These are phyloP conservation scores for Maniola hyperantus DNA, from an alignment of 2,888 invertebrate species.

Conservation along the genomic window DNA sequence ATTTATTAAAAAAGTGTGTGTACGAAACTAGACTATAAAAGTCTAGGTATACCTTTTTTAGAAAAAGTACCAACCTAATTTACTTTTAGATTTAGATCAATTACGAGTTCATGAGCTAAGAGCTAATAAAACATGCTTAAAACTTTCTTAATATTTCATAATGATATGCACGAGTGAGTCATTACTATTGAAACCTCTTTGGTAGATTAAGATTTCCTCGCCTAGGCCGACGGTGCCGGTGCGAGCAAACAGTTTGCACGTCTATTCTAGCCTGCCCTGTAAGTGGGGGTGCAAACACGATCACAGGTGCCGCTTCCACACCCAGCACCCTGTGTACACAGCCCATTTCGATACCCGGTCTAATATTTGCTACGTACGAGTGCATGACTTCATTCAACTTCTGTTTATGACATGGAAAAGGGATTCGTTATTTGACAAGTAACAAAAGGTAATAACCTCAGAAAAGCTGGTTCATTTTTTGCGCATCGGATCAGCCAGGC, in stretches of 20 bases:
- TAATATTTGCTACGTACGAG: constrained; percentile 36
- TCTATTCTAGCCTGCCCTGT: constrained; percentile 67
- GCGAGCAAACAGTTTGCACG: constrained; percentile 71
- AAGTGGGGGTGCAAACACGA: constrained; percentile 75
- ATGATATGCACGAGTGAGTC: constrained; percentile 29
- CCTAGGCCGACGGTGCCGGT: constrained; percentile 53
- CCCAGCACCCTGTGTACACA: constrained; percentile 62
- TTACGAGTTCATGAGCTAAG: too few relatives aligned
- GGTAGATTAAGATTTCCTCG: constrained; percentile 73
- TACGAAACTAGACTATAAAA: too few relatives aligned
- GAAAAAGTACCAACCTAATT: too few relatives aligned
- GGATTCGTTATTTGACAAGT: not conserved
- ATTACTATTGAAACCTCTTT: constrained; percentile 39
- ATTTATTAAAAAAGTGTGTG: too few relatives aligned
- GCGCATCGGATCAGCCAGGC: too few relatives aligned
- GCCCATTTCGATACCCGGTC: constrained; percentile 54
- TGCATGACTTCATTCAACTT: constrained; percentile 47
- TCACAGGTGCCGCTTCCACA: constrained; percentile 70
- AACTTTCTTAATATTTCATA: not conserved
- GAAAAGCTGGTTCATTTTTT: too few relatives aligned
- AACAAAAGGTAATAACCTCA: too few relatives aligned
- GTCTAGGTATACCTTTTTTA: too few relatives aligned
- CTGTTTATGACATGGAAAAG: constrained; percentile 8
- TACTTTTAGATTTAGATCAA: too few relatives aligned
- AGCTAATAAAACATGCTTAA: too few relatives aligned